Conservation (phyloP, 2,888 invertebrate genomes). For the Lissonota sp. region DNA sequence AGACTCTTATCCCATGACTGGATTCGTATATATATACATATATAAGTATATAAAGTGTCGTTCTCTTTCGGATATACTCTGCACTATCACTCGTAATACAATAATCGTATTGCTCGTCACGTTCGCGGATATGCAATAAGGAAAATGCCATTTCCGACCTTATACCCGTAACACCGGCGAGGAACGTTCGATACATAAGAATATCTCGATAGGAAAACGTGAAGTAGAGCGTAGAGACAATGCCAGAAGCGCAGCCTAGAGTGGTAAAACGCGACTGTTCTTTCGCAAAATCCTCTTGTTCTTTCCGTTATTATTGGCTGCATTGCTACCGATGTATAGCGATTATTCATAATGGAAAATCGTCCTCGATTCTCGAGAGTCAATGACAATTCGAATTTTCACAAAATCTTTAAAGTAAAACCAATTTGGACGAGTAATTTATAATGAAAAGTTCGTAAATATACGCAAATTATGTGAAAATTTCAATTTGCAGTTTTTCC, state of each 20-base stretch:
- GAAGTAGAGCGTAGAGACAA: neutral
- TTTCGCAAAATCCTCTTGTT: neutral
- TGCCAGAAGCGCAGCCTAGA: neutral
- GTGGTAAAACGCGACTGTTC: neutral
- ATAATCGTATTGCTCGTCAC: slow-evolving; percentile 76
- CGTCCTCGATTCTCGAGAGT: too few relatives aligned
- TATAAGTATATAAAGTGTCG: neutral
- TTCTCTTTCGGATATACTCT: slow-evolving; percentile 6
- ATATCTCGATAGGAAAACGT: slow-evolving; percentile 3
- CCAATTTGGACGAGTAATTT: too few relatives aligned
- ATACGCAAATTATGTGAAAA: too few relatives aligned
- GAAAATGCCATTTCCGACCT: slow-evolving; percentile 71
- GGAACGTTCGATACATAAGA: slow-evolving; percentile 45
- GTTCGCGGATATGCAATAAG: slow-evolving; percentile 74
- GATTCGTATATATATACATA: too few relatives aligned
- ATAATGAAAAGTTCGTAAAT: too few relatives aligned
- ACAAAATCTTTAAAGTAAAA: too few relatives aligned
- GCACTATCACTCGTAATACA: slow-evolving; percentile 66
- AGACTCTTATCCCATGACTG: slow-evolving; percentile 18
- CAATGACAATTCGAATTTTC: too few relatives aligned
- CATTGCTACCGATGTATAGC: neutral
- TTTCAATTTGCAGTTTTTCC: too few relatives aligned
- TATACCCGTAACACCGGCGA: slow-evolving; percentile 35
- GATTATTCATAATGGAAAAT: too few relatives aligned
- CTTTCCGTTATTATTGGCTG: neutral